phyloP scores from a whole-genome alignment of 2,797 vertebrate species.

The Bufotes viridis region DNA sequence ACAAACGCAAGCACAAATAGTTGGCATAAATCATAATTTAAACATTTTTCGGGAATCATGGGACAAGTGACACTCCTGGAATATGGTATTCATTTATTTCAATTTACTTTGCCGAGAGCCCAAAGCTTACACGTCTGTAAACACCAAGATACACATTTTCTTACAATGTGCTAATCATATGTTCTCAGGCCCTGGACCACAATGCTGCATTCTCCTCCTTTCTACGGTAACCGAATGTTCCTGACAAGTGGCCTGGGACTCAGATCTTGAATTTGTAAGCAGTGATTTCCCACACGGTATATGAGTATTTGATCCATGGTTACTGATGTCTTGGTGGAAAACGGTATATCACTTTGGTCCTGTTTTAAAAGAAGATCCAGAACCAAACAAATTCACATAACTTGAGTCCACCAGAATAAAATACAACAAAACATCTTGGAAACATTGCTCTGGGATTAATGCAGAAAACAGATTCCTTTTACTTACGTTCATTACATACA shows the following conservation, averaged over 20 bases:
- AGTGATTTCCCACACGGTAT: constrained; percentile 64
- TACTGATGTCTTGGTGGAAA: constrained; percentile 72
- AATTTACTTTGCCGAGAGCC: constrained; percentile 74
- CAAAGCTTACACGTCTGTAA: constrained; percentile 77
- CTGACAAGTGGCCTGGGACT: constrained; percentile 59
- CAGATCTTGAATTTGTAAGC: constrained; percentile 64
- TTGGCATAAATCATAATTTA: background rate
- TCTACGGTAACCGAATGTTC: constrained; percentile 29
- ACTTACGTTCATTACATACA: constrained; percentile 89
- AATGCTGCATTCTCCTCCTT: constrained; percentile 65
- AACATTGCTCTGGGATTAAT: constrained; percentile 80
- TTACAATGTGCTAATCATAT: constrained; percentile 70
- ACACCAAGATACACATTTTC: constrained; percentile 77
- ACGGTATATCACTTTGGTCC: constrained; percentile 75
- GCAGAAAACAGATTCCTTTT: constrained; percentile 79
- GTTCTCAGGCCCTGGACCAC: constrained; percentile 63
- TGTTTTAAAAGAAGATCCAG: constrained; percentile 70
- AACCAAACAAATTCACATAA: constrained; percentile 74
- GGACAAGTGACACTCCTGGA: constrained; percentile 64
- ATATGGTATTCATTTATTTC: constrained; percentile 75
- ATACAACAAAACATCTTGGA: constrained; percentile 83
- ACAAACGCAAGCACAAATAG: background rate
- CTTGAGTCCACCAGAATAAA: constrained; percentile 82
- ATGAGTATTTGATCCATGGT: constrained; percentile 66
- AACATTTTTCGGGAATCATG: constrained; percentile 40